Evolutionary conservation across 1,140 invertebrate species (phyloP), one percentile per base, ranked within the genome.

Genomic region (Ridgeia piscesae): DNA sequence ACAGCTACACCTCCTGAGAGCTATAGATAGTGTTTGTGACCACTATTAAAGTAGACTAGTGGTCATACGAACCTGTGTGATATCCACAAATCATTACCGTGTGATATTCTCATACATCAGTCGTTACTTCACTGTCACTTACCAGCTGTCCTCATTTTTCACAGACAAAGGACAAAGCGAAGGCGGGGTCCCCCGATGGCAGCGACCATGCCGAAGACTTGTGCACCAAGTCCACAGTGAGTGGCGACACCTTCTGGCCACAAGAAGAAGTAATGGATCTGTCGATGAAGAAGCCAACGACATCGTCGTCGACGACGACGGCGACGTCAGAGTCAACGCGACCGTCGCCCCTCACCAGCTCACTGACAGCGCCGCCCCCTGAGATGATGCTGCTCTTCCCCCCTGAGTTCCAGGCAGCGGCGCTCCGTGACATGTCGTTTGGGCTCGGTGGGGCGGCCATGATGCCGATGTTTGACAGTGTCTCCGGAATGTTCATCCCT

Each of bases 271-370:
- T 91, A 31, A 93, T 93, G 58, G 92, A 93, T 42, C 90, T 93
- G n/a, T 93, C 92, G n/a, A 93, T 93, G 35, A 93, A 93, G 91
- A 93, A 93, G 35, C 92, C 92, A n/a, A 35, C 58, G 35, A 91
- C 34, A 31, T 89, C 90, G 42, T 77, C 58, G 35, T 91, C 92
- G 17, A 35, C 58, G 35, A 91, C 34, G n/a, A 35, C 90, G 42
- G 11, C 58, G 27, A 17, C 2, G 58, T 31, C 58, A 4, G 58
- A 77, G 17, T 27, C 58, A 21, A 31, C 58, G 58, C 14, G 17
- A 2, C 27, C 58, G 11, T 77, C 58, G 11, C 27, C 27, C 58
- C 14, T 77, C 58, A 77, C 58, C 58, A 77, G 58, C n/a, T 34
- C 33, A 27, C 89, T 90, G 14, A 33, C 89, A 6, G 33, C 91